phyloP scores from a whole-genome alignment of 1,140 invertebrate species.

The Pteromalus puparum region DNA sequence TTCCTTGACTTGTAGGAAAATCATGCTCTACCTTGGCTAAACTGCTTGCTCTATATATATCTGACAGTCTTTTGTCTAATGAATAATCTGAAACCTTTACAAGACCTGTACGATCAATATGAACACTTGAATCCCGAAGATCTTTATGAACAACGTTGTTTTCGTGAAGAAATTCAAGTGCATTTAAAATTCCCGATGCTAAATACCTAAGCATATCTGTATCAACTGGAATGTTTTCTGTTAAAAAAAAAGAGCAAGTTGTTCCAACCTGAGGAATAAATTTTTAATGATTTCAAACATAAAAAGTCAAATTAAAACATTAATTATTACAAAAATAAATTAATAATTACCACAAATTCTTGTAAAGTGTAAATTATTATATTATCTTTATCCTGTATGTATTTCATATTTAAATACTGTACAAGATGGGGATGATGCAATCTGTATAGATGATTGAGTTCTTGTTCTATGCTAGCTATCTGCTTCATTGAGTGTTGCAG shows the following conservation, averaged over 20 bases:
- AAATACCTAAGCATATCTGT: slow-evolving; percentile 80
- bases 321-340: slow-evolving; percentile 4
- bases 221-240: slow-evolving; percentile 76
- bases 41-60: slow-evolving; percentile 70
- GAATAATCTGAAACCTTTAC: slow-evolving; percentile 84
- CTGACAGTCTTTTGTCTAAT: slow-evolving; percentile 80
- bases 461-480: slow-evolving; percentile 82
- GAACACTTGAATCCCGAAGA: slow-evolving; percentile 81
- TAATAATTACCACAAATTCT: slow-evolving; percentile 80
- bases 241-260: slow-evolving; percentile 75
- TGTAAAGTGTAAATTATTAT: slow-evolving; percentile 79
- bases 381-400: slow-evolving; percentile 77
- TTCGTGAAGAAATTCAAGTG: slow-evolving; percentile 83
- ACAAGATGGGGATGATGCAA: slow-evolving; percentile 84
- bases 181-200: slow-evolving; percentile 80
- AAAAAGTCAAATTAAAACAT: not conserved
- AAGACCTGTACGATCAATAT: slow-evolving; percentile 77
- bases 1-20: slow-evolving; percentile 76
- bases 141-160: slow-evolving; percentile 88
- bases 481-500: slow-evolving; percentile 76
- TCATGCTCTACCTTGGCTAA: slow-evolving; percentile 65
- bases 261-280: slow-evolving; percentile 68
- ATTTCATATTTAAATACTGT: slow-evolving; percentile 83
- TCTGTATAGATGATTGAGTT: slow-evolving; percentile 81
- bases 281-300: slow-evolving; percentile 21